A percentile compares a stretch with the other conserved stretches of the same genome.
These are phyloP conservation scores for Odontesthes bonariensis DNA, from an alignment of 2,113 vertebrate species.

Conservation along the genomic window DNA sequence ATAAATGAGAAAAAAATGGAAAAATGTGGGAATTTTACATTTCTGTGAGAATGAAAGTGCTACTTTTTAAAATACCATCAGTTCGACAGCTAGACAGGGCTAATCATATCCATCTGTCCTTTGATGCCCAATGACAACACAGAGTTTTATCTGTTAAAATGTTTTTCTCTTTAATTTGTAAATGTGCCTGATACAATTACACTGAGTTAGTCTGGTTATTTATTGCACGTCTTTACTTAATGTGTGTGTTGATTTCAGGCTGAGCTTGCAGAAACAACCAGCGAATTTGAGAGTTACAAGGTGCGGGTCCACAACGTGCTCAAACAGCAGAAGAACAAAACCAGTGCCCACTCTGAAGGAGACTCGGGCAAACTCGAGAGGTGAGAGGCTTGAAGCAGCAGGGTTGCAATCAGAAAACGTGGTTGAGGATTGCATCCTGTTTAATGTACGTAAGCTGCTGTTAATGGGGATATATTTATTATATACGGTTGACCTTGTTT, in stretches of 20 bases:
- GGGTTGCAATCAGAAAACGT: not conserved
- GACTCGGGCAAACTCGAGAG: slow-evolving; percentile 90
- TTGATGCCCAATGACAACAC: no score
- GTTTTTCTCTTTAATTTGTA: not conserved
- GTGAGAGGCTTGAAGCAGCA: slow-evolving; percentile 72
- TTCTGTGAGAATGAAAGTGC: not conserved
- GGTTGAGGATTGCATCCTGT: not conserved
- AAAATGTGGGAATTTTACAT: not conserved
- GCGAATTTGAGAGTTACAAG: slow-evolving; percentile 96
- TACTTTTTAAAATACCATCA: not conserved
- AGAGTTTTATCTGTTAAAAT: not conserved
- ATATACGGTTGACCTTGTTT: not conserved
- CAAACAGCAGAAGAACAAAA: slow-evolving; percentile 95
- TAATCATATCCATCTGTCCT: not conserved
- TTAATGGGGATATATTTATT: not conserved
- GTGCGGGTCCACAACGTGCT: slow-evolving; percentile 97
- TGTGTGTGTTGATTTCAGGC: slow-evolving; percentile 78
- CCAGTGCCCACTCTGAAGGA: slow-evolving; percentile 83
- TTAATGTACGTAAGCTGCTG: not conserved
- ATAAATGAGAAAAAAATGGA: no score
- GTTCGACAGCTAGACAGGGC: not conserved
- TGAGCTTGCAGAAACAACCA: slow-evolving; percentile 86
- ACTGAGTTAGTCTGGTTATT: not conserved
- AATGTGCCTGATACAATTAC: not conserved
- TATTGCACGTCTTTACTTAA: not conserved